phyloP scores from a whole-genome alignment of 2,888 invertebrate species.

The Uropetala carovei region DNA sequence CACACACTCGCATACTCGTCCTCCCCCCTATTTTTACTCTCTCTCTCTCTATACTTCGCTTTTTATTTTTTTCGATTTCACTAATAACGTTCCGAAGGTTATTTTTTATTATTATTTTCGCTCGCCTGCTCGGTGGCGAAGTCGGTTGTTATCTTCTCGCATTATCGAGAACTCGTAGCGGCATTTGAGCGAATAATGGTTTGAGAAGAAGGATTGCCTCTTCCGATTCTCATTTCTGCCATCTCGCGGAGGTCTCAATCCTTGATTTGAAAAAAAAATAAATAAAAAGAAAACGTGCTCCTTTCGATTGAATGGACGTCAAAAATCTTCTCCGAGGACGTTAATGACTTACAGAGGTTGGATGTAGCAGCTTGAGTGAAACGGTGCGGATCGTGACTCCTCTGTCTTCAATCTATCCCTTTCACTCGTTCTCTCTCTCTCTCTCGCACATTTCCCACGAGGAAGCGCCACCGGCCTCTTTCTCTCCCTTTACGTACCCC shows the following conservation, averaged over 20 bases:
- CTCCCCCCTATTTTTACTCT: too few species aligned
- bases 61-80: background rate
- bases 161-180: background rate
- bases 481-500: background rate
- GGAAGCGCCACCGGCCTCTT: background rate
- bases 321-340: background rate
- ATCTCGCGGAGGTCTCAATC: background rate
- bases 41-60: background rate
- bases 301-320: conserved; percentile 1
- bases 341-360: conserved; percentile 3
- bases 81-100: background rate
- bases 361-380: background rate
- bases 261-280: background rate
- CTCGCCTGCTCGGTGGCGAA: background rate
- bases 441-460: background rate
- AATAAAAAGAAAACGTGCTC: background rate
- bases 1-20: too few species aligned
- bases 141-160: background rate
- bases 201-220: background rate
- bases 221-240: background rate
- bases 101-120: background rate
- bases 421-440: background rate
- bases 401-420: background rate
- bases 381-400: conserved; percentile 11
- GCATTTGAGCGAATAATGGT: background rate